Evolutionary conservation across 2,888 invertebrate genomes (phyloP), one percentile per base, ranked within the genome.

Genomic region (Iphiclides podalirius): DNA sequence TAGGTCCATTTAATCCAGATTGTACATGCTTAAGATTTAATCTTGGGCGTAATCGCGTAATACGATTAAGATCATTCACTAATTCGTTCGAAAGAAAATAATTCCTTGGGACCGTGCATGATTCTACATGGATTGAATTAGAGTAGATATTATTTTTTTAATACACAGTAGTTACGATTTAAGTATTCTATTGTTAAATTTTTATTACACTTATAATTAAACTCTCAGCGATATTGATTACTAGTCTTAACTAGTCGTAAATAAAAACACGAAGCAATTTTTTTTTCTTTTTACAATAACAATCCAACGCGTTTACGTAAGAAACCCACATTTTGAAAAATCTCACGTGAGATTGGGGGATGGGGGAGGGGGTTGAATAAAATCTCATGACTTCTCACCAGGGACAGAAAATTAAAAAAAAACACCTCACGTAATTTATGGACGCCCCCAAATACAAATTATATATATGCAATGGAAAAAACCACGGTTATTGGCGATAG

Each of bases 1-100:
- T 39, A 38, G 39, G 53, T 56, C 44, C 52, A 49, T 48, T 60
- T 41, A 47, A 47, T 41, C 41, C 28, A 28, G 28, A 28, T 28
- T 9, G 28, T 9, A 9, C 28, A 28, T 28, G 28, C 28, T 28
- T 28, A 28, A 28, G 28, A 28, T 28, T 28, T 28, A 28, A 28
- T 28, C 7, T 28, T 6, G 8, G 8, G n/a, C 28, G n/a, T 28
- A 28, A 28, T 28, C n/a, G n/a, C 28, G 20, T 20, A 28, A 9
- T 28, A 28, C 28, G 28, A 28, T 28, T 28, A 9, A 28, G 28
- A 9, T 28, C 28, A 9, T 28, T 28, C n/a, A 28, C 28, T 28
- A 28, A 28, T 28, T 28, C 28, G 7, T 28, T 28, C 28, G 28
- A 28, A 28, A 28, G 28, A 28, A 28, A 28, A 28, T 28, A 28